Evolutionary conservation across 2,888 invertebrate genomes (phyloP).

Genomic region (Rugalucina vietnamica): DNA sequence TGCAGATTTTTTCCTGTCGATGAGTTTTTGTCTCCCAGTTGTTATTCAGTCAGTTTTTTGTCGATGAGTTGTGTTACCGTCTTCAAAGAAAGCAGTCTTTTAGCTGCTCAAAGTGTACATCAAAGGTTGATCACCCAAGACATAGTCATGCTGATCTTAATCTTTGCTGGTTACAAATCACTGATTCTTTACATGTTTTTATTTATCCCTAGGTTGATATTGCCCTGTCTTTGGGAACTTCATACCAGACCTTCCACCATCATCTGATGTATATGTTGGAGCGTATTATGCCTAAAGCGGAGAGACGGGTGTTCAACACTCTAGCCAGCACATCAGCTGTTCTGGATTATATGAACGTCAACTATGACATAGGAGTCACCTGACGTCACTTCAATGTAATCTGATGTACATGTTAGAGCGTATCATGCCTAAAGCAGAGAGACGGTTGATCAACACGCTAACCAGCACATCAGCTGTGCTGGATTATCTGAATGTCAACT

Average conservation of each 20-base stretch:
- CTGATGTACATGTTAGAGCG: constrained; percentile 97
- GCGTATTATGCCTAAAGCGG: constrained; percentile 89
- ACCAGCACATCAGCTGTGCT: constrained; percentile 89
- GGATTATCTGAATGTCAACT: constrained; percentile 88
- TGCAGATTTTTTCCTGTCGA: no score
- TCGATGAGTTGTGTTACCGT: no score
- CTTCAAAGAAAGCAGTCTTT: no score
- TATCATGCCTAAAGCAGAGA: constrained; percentile 89
- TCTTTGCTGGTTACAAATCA: no score
- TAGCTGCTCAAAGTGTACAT: no score
- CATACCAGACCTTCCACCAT: constrained; percentile 96
- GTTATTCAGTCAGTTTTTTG: no score
- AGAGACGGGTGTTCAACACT: constrained; percentile 91
- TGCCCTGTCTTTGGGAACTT: constrained; percentile 87
- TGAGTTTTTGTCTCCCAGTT: no score
- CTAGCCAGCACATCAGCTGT: constrained; percentile 89
- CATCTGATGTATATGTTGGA: constrained; percentile 98
- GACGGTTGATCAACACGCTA: constrained; percentile 91
- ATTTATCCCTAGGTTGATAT: constrained; percentile 83
- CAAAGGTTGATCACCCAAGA: no score
- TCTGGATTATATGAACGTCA: constrained; percentile 88
- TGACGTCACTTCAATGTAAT: constrained; percentile 94
- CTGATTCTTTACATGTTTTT: no score
- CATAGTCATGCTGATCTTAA: no score
- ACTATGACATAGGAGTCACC: constrained; percentile 81